Conservation (phyloP, 2,113 vertebrate genomes). For the Nycticebus coucang region DNA sequence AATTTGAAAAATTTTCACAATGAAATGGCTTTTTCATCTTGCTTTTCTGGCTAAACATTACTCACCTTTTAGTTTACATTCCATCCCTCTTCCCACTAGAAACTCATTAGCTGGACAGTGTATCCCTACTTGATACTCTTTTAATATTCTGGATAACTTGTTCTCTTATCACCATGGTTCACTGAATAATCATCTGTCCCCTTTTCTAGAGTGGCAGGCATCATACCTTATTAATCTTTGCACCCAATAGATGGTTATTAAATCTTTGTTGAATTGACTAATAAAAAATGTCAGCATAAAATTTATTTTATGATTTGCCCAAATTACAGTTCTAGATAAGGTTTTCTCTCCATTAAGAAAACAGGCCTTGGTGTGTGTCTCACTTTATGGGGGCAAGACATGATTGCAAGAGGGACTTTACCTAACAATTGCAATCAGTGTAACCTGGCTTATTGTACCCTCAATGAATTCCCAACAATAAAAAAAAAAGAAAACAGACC, state of each 20-base stretch:
- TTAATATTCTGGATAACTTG: background rate
- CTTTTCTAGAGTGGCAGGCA: background rate
- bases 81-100: background rate
- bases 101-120: background rate
- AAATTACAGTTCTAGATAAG: conserved; percentile 30
- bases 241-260: conserved; percentile 3
- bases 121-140: background rate
- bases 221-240: background rate
- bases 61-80: background rate
- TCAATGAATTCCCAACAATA: too few relatives aligned
- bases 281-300: background rate
- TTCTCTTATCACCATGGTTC: background rate
- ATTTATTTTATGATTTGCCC: conserved; percentile 7
- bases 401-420: too few relatives aligned
- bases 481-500: background rate
- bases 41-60: background rate
- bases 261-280: conserved; percentile 1
- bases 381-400: too few relatives aligned
- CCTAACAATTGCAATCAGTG: too few relatives aligned
- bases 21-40: background rate
- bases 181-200: background rate
- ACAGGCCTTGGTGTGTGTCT: too few relatives aligned
- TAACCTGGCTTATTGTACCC: too few relatives aligned
- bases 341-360: conserved; percentile 6
- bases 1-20: background rate